A percentile compares a stretch with the other conserved stretches of the same genome.
Evolutionary conservation across 2,113 vertebrate species (phyloP).

Genomic region (Todiramphus saurophagus): DNA sequence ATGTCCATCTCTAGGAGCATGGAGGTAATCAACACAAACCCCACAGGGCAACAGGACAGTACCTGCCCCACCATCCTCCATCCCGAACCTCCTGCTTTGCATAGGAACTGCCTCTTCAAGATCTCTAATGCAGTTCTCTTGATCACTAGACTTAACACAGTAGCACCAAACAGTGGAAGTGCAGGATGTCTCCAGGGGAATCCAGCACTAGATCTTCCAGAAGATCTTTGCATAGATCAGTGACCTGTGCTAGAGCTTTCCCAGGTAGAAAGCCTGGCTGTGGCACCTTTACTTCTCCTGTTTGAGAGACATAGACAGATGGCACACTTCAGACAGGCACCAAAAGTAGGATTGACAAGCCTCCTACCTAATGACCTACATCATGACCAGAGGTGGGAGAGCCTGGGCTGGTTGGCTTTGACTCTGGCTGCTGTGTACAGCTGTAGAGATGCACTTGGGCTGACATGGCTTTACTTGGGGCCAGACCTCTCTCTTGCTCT

Average conservation of each 20-base stretch:
- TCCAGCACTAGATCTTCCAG: not conserved
- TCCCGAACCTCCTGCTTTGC: not conserved
- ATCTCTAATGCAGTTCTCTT: not conserved
- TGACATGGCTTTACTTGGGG: not conserved
- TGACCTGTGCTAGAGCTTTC: not conserved
- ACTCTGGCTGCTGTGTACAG: too few relatives aligned
- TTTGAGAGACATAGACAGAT: not conserved
- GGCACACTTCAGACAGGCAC: not conserved
- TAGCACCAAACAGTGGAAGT: not conserved
- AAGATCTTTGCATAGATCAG: not conserved
- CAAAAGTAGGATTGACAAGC: too few relatives aligned
- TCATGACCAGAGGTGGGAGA: not conserved
- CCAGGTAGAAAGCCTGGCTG: not conserved
- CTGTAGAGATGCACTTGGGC: too few relatives aligned
- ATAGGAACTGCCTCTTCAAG: not conserved
- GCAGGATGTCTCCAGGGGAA: not conserved
- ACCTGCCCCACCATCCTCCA: not conserved
- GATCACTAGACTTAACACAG: not conserved
- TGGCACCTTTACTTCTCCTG: not conserved
- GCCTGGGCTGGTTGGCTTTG: not conserved
- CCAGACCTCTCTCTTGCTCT: not conserved
- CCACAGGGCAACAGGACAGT: not conserved
- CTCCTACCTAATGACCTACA: too few relatives aligned
- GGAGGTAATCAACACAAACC: not conserved
- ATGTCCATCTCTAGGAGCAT: not conserved